These are phyloP conservation scores for Herpailurus yagouaroundi DNA, from an alignment of 2,113 vertebrate species.

Conservation along the genomic window DNA sequence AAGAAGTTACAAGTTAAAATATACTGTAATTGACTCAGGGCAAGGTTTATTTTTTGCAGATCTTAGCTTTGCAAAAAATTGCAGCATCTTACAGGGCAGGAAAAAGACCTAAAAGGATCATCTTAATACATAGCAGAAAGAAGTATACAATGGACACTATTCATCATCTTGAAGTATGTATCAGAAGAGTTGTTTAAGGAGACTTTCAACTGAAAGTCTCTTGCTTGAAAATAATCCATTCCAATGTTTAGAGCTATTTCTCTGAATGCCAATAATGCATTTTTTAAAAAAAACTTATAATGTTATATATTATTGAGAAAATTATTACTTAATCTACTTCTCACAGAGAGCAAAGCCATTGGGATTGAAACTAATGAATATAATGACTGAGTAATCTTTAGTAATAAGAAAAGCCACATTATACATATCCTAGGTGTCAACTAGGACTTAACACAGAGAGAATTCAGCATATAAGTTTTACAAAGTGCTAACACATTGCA, in stretches of 20 bases:
- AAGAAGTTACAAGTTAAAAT: conserved; percentile 29
- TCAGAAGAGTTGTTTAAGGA: not conserved
- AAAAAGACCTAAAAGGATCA: not conserved
- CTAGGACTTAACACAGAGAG: not conserved
- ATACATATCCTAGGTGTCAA: not conserved
- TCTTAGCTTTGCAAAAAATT: not conserved
- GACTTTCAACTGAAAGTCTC: not conserved
- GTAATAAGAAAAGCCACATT: not conserved
- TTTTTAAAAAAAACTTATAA: not conserved
- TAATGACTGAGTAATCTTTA: not conserved
- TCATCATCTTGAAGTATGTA: not conserved
- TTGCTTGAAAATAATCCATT: not conserved
- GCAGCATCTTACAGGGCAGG: not conserved
- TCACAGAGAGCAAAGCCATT: not conserved
- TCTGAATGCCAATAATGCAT: not conserved
- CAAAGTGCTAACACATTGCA: not conserved
- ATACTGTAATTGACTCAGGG: conserved; percentile 20
- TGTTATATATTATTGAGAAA: conserved; percentile 7
- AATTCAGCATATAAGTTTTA: not conserved
- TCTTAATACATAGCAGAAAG: not conserved
- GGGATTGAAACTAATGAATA: not conserved
- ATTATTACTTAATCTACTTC: conserved; percentile 11
- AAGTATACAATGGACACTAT: not conserved
- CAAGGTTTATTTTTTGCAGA: conserved; percentile 22
- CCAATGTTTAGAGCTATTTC: not conserved